phyloP scores from a whole-genome alignment of 53 echinoderm and acorn worm species.

The Zoroaster sp. region DNA sequence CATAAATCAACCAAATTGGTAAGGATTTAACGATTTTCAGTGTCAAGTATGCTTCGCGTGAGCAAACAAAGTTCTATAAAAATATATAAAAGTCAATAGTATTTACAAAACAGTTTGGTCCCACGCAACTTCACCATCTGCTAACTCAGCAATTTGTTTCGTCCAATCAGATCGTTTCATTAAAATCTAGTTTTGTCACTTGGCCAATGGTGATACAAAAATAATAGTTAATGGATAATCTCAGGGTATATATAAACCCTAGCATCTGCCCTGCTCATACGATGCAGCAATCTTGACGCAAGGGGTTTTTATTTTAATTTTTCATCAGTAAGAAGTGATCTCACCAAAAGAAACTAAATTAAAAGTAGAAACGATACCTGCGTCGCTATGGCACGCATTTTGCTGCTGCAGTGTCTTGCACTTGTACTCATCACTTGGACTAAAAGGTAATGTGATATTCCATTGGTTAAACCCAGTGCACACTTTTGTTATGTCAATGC shows the following conservation, averaged over 20 bases:
- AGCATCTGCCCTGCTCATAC: not conserved
- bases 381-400: not conserved
- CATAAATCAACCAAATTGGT: no score
- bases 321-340: not conserved
- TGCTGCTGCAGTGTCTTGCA: not conserved
- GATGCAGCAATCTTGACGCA: not conserved
- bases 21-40: not conserved
- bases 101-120: not conserved
- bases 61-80: not conserved
- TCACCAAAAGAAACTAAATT: not conserved
- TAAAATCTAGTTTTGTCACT: not conserved
- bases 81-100: not conserved
- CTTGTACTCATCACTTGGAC: not conserved
- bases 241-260: not conserved
- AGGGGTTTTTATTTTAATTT: not conserved
- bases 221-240: not conserved
- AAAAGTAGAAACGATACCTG: not conserved
- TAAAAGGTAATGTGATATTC: not conserved
- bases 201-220: not conserved
- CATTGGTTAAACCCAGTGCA: no score
- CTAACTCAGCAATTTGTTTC: not conserved
- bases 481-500: no score
- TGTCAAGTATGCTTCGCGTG: not conserved
- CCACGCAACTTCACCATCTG: not conserved
- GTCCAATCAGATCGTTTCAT: not conserved